Evolutionary conservation across 1,140 invertebrate species (phyloP), one percentile per base, ranked within the genome.

Genomic region (Limonius californicus): DNA sequence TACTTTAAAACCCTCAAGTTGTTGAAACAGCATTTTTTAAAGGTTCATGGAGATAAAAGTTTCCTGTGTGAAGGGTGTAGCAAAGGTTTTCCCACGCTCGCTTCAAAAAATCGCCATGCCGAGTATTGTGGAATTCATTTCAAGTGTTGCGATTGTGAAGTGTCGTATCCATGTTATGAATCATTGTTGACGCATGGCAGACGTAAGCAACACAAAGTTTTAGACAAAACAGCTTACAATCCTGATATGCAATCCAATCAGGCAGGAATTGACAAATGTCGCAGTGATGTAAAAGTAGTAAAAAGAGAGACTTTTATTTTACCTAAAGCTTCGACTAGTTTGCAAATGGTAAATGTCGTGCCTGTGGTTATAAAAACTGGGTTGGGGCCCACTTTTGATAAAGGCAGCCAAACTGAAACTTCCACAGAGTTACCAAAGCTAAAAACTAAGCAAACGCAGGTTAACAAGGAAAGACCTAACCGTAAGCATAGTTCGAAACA

Each of bases 11-110:
- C 64, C 20, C 57, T 79, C 0, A 77, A 77, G 18, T 55, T 69
- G 7, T 50, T 80, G 32, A 75, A 77, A 15, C 74, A 87, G 76
- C 85, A 87, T 68, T 86, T 83, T 63, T 74, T 84, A 43, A 87
- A 86, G 72, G 81, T 82, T 7, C 85, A 87, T 61, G 80, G 82
- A 9, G 75, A 78, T 9, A 86, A 84, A 73, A 79, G 68, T 6
- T 80, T 78, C 66, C 66, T 69, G 9, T 87, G 85, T 67, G 67
- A 65, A 2, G 69, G 68, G 18, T 87, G 85, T 62, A 67, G 76
- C 1, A 84, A 85, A 68, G 75, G 76, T 59, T 87, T 87, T 68
- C 76, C 84, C 2, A 82, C 80, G 0, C 72, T 79, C 64, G 68
- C 78, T 45, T 73, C 78, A 1, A 74, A 76, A 66, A 76, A 77